Base-by-base conservation (phyloP, 2,113 vertebrate genomes). In the Lanius collurio region DNA sequence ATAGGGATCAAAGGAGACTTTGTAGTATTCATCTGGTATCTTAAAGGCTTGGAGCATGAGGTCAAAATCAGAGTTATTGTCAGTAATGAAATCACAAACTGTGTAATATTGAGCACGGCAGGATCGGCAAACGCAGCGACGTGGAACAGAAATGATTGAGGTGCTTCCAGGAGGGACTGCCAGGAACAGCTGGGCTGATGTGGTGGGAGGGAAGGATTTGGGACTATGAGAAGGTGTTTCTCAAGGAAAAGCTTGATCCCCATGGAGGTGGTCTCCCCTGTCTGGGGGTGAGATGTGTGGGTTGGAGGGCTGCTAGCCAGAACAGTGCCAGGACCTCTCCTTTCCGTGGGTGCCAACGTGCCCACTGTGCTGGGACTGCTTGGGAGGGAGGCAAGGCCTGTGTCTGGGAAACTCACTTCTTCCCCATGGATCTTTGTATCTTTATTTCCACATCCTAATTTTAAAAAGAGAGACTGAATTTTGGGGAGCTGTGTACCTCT, bases 81-180 rank as follows among this genome's bases (percentile, higher is more conserved):
- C 83, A 83, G 56, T 41, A 68, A 56, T 55, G 65, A 90, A 89
- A 81, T 55, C 4, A 23, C 1, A 2, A 81, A 15, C 42, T 37
- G 31, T 21, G 12, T 60, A 28, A n/a, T 33, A 59, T 0, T 12
- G 57, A 83, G 86, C 41, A 7, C 33, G 78, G 53, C 52, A 9
- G 31, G 53, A n/a, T 42, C 0, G 0, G 39, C 52, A 56, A 9
- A 37, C 24, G 2, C 21, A 31, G 39, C 17, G 0, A 0, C 1
- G 50, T 11, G 55, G 53, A 74, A 30, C 68, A 41, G 76, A 19
- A 33, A 17, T 41, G 16, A 44, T 27, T 35, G 12, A 17, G 80
- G 59, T 17, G 41, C 53, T 75, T 79, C 33, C 65, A 42, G 49
- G 46, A 68, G 49, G 53, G 44, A 3, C 70, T 86, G 71, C 59